phyloP scores from a whole-genome alignment of 1,140 invertebrate species.

The Camponotus floridanus region DNA sequence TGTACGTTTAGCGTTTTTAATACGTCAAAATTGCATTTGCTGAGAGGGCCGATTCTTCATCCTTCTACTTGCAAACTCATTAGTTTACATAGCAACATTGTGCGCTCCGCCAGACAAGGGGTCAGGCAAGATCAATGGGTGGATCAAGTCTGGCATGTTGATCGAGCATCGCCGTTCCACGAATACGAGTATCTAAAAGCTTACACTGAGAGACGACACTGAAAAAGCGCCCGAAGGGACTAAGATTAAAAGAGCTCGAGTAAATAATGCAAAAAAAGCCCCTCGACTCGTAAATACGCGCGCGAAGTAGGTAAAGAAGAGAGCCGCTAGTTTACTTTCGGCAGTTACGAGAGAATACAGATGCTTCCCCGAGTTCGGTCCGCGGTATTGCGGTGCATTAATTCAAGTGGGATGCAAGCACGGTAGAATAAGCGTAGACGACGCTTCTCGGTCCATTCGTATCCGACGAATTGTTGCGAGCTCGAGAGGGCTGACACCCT shows the following conservation, averaged over 20 bases:
- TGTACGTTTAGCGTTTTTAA: not conserved
- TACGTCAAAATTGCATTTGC: constrained; percentile 27
- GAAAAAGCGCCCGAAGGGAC: constrained; percentile 48
- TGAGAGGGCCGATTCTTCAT: constrained; percentile 45
- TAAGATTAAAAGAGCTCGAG: constrained; percentile 59
- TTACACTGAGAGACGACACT: constrained; percentile 43
- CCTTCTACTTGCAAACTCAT: constrained; percentile 35
- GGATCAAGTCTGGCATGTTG: constrained; percentile 58
- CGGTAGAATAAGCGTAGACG: not conserved
- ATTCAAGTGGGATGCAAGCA: constrained; percentile 14
- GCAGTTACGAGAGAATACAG: constrained; percentile 52
- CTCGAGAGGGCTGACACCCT: not conserved
- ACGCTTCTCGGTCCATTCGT: not conserved
- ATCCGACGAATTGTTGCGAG: constrained; percentile 10
- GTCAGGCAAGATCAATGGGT: constrained; percentile 52
- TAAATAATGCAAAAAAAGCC: constrained; percentile 54
- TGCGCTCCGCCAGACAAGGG: constrained; percentile 38
- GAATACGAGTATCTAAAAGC: constrained; percentile 60
- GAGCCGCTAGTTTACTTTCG: constrained; percentile 39
- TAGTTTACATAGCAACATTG: constrained; percentile 48
- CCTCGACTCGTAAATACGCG: constrained; percentile 42
- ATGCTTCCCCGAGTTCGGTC: constrained; percentile 27
- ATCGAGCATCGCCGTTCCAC: constrained; percentile 51
- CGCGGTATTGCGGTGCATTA: constrained; percentile 47
- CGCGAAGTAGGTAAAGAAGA: constrained; percentile 47